phyloP scores from a whole-genome alignment of 2,113 vertebrate species.

The Dascyllus trimaculatus region DNA sequence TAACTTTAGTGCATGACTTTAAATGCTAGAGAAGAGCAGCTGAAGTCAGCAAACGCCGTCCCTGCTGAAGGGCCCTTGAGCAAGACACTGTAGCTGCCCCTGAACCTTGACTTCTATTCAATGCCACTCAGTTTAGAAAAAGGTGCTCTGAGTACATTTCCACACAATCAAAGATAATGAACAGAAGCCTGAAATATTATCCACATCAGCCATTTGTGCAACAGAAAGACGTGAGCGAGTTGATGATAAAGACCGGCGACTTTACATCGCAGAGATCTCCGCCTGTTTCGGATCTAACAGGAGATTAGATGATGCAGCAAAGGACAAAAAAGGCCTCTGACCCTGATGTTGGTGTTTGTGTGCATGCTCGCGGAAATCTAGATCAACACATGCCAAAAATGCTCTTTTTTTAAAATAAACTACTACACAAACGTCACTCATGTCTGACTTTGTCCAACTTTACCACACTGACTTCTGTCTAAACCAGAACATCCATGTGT shows the following conservation, averaged over 20 bases:
- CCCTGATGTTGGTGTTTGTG: neutral
- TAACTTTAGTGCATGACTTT: constrained; percentile 12
- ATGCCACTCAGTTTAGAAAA: constrained; percentile 14
- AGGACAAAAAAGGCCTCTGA: constrained; percentile 24
- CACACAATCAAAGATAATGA: constrained; percentile 15
- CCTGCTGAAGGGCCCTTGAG: constrained; percentile 10
- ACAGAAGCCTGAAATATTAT: constrained; percentile 9
- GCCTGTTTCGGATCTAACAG: constrained; percentile 14
- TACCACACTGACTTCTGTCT: neutral
- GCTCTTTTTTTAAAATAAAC: neutral
- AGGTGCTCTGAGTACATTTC: constrained; percentile 25
- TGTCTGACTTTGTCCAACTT: neutral
- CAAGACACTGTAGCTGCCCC: neutral
- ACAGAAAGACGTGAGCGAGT: constrained; percentile 25
- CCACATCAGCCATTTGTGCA: constrained; percentile 29
- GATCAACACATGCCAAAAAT: constrained; percentile 20
- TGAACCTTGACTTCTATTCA: constrained; percentile 12
- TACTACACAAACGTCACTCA: neutral
- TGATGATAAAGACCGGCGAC: neutral
- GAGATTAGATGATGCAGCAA: constrained; percentile 14
- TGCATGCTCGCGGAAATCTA: constrained; percentile 14
- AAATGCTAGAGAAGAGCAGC: constrained; percentile 11
- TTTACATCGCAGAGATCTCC: neutral
- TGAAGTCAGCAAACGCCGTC: neutral
- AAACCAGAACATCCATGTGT: constrained; percentile 25